Percentiles rank a stretch among this genome's conserved stretches.
Conservation (phyloP, 2,797 vertebrate species). For the Pantherophis alleghaniensis region DNA sequence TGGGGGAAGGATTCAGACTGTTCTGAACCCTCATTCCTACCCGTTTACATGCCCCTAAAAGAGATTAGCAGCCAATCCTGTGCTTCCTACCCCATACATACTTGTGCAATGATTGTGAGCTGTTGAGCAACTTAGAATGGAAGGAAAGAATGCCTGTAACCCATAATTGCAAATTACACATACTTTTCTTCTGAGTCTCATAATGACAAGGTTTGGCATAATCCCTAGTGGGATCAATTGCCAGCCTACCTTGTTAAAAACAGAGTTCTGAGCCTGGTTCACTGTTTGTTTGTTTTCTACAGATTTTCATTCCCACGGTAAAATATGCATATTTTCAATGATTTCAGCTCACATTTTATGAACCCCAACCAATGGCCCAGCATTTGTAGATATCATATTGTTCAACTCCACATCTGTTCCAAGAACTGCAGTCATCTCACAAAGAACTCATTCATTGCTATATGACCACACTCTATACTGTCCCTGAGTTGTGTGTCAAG, state of each 20-base stretch:
- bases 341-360: conserved; percentile 20
- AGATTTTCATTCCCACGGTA: not conserved
- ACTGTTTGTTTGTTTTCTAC: not conserved
- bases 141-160: not conserved
- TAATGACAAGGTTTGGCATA: not conserved
- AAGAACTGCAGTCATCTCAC: conserved; percentile 50
- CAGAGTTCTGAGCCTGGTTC: not conserved
- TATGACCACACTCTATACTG: conserved; percentile 48
- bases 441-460: conserved; percentile 67
- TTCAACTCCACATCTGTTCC: conserved; percentile 46
- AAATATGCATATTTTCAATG: not conserved
- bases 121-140: not conserved
- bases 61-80: not conserved
- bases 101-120: not conserved
- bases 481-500: conserved; percentile 43
- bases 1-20: not conserved
- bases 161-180: not conserved
- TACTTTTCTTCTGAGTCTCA: not conserved
- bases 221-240: conserved; percentile 1
- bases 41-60: not conserved
- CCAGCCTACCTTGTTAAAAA: conserved; percentile 10
- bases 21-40: not conserved
- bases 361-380: conserved; percentile 48
- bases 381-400: conserved; percentile 39
- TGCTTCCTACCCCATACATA: not conserved